phyloP scores from a whole-genome alignment of 2,888 invertebrate genomes.

The Oxycera nigricornis region DNA sequence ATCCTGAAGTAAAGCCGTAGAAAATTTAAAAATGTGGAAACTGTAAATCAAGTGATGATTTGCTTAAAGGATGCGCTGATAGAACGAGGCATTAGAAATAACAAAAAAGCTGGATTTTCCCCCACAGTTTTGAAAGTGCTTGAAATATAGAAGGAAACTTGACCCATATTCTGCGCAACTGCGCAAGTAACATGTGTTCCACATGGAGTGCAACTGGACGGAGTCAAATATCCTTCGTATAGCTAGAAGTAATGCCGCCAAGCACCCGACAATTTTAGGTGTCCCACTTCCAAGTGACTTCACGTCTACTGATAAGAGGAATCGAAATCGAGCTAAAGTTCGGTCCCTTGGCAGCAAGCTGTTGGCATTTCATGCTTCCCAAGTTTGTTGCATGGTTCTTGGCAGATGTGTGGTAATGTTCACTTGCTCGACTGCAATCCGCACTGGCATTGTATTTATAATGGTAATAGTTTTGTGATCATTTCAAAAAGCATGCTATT shows the following conservation, averaged over 20 bases:
- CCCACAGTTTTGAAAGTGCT: too few relatives aligned
- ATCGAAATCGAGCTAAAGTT: slow-evolving; percentile 5
- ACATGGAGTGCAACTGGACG: neutral
- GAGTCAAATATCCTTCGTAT: neutral
- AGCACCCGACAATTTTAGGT: neutral
- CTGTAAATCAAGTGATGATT: neutral
- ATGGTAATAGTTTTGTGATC: too few relatives aligned
- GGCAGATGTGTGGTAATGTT: neutral
- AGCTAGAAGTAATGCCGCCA: neutral
- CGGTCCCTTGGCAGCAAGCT: neutral
- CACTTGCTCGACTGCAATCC: too few relatives aligned
- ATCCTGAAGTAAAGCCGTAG: neutral
- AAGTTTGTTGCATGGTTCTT: neutral
- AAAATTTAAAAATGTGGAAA: neutral
- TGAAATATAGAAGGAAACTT: too few relatives aligned
- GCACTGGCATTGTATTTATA: too few relatives aligned
- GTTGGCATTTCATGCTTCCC: neutral
- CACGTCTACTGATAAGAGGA: slow-evolving; percentile 1
- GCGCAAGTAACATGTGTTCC: neutral
- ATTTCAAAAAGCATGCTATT: too few relatives aligned
- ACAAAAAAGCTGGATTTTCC: too few relatives aligned
- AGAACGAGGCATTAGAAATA: too few relatives aligned
- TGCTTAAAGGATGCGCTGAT: neutral
- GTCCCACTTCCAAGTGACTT: neutral
- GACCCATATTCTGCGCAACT: neutral